Conservation (phyloP, 1,140 invertebrate species). For the Hyphantria cunea region DNA sequence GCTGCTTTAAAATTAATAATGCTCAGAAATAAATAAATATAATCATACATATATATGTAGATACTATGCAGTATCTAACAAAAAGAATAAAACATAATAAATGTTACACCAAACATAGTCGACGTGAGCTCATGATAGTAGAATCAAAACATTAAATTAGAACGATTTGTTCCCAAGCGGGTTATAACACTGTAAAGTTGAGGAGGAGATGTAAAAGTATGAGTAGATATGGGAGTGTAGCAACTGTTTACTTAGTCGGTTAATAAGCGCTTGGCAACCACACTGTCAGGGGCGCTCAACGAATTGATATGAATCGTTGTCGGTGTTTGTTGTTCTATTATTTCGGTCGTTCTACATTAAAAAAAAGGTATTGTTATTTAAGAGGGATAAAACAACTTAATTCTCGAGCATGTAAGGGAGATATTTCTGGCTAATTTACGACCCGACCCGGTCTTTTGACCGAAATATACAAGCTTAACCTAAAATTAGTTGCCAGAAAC, state of each 20-base stretch:
- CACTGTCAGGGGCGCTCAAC: not conserved
- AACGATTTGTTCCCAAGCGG: not conserved
- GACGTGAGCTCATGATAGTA: not conserved
- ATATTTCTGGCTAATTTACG: too few relatives aligned
- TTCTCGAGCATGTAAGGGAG: too few relatives aligned
- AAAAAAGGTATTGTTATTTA: too few relatives aligned
- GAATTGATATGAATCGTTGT: not conserved
- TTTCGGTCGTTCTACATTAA: too few relatives aligned
- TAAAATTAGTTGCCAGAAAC: too few relatives aligned
- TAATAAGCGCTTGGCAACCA: not conserved
- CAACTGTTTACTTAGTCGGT: not conserved
- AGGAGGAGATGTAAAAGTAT: not conserved
- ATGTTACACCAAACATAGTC: not conserved
- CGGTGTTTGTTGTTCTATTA: not conserved
- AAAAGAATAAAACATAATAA: not conserved
- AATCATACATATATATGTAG: too few relatives aligned
- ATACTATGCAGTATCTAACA: too few relatives aligned
- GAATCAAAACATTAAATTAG: not conserved
- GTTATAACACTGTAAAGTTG: not conserved
- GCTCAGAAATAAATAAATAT: too few relatives aligned
- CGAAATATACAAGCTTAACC: too few relatives aligned
- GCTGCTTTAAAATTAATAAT: too few relatives aligned
- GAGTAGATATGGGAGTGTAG: not conserved
- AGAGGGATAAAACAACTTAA: too few relatives aligned
- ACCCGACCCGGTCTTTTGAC: too few relatives aligned